Percentiles rank a stretch among this genome's conserved stretches.
phyloP scores from a whole-genome alignment of 2,113 vertebrate genomes.

The Heterotilapia buettikoferi region DNA sequence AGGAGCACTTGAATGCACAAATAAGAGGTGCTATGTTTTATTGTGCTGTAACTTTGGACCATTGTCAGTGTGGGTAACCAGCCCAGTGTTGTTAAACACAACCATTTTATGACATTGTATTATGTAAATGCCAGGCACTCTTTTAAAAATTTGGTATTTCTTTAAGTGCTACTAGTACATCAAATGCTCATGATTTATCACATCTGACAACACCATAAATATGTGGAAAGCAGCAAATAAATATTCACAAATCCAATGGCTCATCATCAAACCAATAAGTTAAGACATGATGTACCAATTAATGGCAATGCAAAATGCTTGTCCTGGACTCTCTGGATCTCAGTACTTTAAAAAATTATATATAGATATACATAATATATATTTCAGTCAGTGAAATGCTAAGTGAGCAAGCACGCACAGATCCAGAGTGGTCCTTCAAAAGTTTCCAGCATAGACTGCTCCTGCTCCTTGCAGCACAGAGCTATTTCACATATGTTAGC shows the following conservation, averaged over 20 bases:
- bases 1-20: background rate
- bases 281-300: background rate
- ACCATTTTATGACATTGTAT: background rate
- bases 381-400: background rate
- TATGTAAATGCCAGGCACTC: background rate
- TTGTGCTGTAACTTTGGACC: background rate
- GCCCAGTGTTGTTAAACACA: background rate
- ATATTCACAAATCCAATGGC: conserved; percentile 2
- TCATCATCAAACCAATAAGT: background rate
- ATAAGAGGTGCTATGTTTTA: background rate
- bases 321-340: background rate
- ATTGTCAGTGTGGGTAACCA: background rate
- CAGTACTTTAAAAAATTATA: background rate
- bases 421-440: background rate
- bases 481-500: background rate
- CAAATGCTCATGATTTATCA: background rate
- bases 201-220: background rate
- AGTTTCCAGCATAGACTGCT: background rate
- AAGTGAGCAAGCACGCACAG: background rate
- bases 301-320: background rate
- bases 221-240: background rate
- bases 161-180: background rate
- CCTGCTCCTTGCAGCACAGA: background rate
- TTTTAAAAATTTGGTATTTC: background rate
- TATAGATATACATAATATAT: background rate